phyloP scores from a whole-genome alignment of 2,797 vertebrate genomes.

The Pantherophis alleghaniensis region DNA sequence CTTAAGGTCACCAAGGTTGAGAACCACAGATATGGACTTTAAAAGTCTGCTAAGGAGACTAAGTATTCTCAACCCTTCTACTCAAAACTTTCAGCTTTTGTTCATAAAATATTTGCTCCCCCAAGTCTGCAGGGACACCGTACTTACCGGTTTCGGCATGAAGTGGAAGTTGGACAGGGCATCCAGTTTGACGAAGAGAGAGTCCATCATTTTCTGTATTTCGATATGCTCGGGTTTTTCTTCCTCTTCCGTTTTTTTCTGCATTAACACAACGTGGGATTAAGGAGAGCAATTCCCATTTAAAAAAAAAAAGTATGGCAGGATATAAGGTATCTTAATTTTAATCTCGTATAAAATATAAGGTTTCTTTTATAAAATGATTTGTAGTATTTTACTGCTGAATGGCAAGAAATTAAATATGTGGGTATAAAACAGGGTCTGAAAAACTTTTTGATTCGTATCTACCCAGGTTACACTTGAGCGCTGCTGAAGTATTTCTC shows the following conservation, averaged over 20 bases:
- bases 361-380: neutral
- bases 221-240: conserved; percentile 92
- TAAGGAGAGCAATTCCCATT: conserved; percentile 14
- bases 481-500: neutral
- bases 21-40: neutral
- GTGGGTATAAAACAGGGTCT: neutral
- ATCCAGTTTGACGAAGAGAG: conserved; percentile 91
- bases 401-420: neutral
- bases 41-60: neutral
- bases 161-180: conserved; percentile 98
- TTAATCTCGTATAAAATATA: neutral
- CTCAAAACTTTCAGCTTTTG: neutral
- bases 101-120: neutral
- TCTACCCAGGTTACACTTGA: neutral
- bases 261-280: conserved; percentile 29
- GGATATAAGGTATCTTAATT: neutral
- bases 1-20: neutral
- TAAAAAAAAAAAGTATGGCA: neutral
- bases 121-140: neutral
- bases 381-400: neutral
- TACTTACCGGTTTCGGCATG: conserved; percentile 91
- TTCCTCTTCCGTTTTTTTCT: conserved; percentile 86
- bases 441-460: neutral
- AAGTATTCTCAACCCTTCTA: neutral
- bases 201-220: conserved; percentile 93